Evolutionary conservation across 2,797 vertebrate species (phyloP), one percentile per base, ranked within the genome.

Genomic region (Poeciliopsis turneri): DNA sequence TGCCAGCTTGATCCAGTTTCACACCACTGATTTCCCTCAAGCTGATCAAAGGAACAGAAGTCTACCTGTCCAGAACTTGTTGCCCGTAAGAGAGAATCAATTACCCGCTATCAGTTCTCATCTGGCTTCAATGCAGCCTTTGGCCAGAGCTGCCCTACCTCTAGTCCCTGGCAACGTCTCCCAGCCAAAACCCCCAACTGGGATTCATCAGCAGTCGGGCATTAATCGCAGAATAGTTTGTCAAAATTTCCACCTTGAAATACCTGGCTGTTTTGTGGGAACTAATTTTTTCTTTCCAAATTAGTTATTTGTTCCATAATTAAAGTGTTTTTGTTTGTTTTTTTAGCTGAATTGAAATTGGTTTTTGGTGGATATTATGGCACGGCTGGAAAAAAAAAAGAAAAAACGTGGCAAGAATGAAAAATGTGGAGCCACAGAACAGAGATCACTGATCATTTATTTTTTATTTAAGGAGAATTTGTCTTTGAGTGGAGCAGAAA

Each of bases 61-160:
- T 78, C 85, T 80, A 91, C 89, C 86, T 91, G 90, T 84, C 75
- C 71, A 72, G 81, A 74, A 59, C 78, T 80, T 75, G 83, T 92
- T 90, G 88, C 66, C 84, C 83, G 68, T 79, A 82, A 84, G 83
- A 88, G 78, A 74, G 86, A 92, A 92, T 93, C 93, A 93, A 92
- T 93, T 91, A 93, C 81, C 78, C 43, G 39, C 86, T 86, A 88
- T 88, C 78, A n/a, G 78, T 87, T 90, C 90, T 91, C 88, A 85
- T 91, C 88, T 85, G 86, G 73, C 80, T 82, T 84, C 78, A 72
- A 68, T 49, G 57, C 71, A 68, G 76, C 83, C 75, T 79, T 79
- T 43, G 79, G 87, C 83, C 82, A 82, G 75, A 64, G 41, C 76
- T 76, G 73, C 51, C 33, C 79, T 82, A 57, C 75, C 43, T 74